Evolutionary conservation across 2,113 vertebrate species (phyloP).

Genomic region (Leptobrachium leishanense): DNA sequence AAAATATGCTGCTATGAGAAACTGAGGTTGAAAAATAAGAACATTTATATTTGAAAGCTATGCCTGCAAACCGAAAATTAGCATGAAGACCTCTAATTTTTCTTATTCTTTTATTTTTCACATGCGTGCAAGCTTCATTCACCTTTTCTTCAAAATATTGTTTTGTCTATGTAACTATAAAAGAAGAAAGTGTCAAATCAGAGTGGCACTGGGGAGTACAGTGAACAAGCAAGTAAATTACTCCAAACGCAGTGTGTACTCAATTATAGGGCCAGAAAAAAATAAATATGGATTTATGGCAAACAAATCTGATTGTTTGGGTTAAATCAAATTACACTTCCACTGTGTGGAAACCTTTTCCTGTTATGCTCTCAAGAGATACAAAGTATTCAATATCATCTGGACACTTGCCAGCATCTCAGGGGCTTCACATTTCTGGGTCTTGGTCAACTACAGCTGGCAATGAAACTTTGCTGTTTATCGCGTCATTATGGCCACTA

Average conservation of each 20-base stretch:
- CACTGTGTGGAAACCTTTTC: slow-evolving; percentile 8
- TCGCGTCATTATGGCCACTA: background rate
- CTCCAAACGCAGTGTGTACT: slow-evolving; percentile 17
- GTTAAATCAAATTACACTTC: slow-evolving; percentile 47
- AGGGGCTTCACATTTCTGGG: slow-evolving; percentile 2
- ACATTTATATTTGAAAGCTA: too few species aligned
- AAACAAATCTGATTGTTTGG: slow-evolving; percentile 50
- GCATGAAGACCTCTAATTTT: too few species aligned
- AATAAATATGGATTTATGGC: slow-evolving; percentile 50
- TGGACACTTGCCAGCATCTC: slow-evolving; percentile 16
- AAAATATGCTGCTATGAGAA: too few species aligned
- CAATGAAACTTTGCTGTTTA: background rate
- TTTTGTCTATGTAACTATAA: slow-evolving; percentile 5
- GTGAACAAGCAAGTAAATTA: slow-evolving; percentile 38
- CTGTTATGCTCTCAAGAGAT: slow-evolving; percentile 15
- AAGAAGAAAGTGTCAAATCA: slow-evolving; percentile 38
- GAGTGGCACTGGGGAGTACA: slow-evolving; percentile 26
- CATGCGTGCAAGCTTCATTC: too few species aligned
- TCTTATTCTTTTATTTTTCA: too few species aligned
- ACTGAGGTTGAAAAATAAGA: too few species aligned
- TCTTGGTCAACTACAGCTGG: slow-evolving; percentile 3
- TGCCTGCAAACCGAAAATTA: too few species aligned
- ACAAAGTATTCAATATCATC: slow-evolving; percentile 25
- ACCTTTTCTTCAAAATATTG: background rate
- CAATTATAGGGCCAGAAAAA: slow-evolving; percentile 37